Evolutionary conservation across 2,888 invertebrate species (phyloP).

Genomic region (Megastigmus dorsalis): DNA sequence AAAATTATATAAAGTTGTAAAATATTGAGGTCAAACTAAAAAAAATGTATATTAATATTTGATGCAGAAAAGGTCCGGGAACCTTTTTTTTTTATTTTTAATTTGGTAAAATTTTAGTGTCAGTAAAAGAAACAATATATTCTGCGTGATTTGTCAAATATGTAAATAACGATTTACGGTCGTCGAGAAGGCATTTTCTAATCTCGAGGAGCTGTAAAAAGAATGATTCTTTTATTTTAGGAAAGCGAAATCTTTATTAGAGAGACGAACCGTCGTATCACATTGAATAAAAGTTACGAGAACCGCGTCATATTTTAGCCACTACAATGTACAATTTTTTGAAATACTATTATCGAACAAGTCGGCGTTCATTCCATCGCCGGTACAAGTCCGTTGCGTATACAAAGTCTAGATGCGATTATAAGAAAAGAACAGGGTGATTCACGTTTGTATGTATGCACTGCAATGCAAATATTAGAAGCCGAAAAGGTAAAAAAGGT

Average conservation of each 20-base stretch:
- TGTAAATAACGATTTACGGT: constrained; percentile 53
- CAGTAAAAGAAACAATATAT: constrained; percentile 35
- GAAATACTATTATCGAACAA: constrained; percentile 51
- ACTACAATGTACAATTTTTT: constrained; percentile 50
- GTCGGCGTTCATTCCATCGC: constrained; percentile 56
- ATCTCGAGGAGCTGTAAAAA: constrained; percentile 45
- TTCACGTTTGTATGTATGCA: constrained; percentile 44
- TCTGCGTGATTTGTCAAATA: constrained; percentile 55
- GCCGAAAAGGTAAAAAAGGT: constrained; percentile 23
- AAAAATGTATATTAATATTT: constrained; percentile 50
- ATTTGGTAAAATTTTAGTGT: constrained; percentile 53
- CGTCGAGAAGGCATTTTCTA: constrained; percentile 39
- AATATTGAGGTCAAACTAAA: constrained; percentile 46
- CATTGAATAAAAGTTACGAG: constrained; percentile 47
- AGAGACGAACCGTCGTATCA: constrained; percentile 38
- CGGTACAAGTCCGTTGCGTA: constrained; percentile 43
- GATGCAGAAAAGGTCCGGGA: constrained; percentile 24
- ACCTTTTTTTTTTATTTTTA: constrained; percentile 53
- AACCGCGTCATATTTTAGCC: constrained; percentile 51
- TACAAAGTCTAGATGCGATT: constrained; percentile 48
- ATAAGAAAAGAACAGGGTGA: constrained; percentile 49
- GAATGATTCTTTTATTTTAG: constrained; percentile 52
- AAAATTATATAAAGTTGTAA: constrained; percentile 50
- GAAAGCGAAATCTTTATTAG: constrained; percentile 49
- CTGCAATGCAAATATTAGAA: constrained; percentile 35